Conservation (phyloP, 2,797 vertebrate genomes). For the Dromococcyx pavoninus region DNA sequence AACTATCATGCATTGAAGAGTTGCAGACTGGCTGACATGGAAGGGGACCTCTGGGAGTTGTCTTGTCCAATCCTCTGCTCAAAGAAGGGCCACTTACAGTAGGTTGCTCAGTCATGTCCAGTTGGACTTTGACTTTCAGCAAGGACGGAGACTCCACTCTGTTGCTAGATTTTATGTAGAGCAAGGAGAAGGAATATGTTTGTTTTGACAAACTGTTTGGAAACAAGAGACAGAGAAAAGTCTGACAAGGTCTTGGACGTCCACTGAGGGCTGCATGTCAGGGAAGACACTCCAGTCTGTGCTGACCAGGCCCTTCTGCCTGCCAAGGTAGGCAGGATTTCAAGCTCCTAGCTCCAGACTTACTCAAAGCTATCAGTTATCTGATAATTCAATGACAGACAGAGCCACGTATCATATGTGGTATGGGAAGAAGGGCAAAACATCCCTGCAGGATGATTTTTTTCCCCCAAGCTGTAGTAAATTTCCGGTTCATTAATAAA, state of each 20-base stretch:
- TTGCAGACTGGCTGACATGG: background rate
- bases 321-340: background rate
- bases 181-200: background rate
- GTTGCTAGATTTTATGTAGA: background rate
- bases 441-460: background rate
- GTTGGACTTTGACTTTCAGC: background rate
- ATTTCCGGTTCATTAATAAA: background rate
- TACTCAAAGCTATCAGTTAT: background rate
- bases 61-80: background rate
- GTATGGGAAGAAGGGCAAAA: background rate
- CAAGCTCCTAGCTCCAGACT: background rate
- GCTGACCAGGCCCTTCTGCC: background rate
- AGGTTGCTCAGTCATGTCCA: background rate
- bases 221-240: background rate
- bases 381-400: background rate
- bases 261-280: background rate
- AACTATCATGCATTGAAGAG: background rate
- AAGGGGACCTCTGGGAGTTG: background rate
- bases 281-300: background rate
- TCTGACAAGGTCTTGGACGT: background rate
- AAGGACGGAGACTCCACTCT: background rate
- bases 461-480: background rate
- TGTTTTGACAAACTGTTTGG: background rate
- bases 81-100: background rate
- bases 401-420: fast-evolving